Evolutionary conservation across 2,888 invertebrate species (phyloP).

Genomic region (Smittia aterrima): DNA sequence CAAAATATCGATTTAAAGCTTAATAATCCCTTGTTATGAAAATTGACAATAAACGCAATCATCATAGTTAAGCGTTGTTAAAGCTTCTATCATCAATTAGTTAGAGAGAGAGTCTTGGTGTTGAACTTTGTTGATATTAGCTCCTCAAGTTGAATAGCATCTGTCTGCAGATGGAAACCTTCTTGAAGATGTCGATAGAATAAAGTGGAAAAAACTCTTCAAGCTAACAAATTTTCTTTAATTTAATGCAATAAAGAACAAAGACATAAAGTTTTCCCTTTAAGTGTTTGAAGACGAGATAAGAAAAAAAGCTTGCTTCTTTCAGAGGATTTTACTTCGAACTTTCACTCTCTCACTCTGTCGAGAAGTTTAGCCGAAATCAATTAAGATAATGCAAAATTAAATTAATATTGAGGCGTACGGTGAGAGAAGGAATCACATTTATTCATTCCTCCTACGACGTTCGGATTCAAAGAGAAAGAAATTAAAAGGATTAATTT

Average conservation of each 20-base stretch:
- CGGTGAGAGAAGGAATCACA: slow-evolving; percentile 18
- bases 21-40: too few species aligned
- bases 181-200: too few species aligned
- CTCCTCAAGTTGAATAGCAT: too few species aligned
- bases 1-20: too few species aligned
- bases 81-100: too few species aligned
- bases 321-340: neutral
- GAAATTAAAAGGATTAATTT: slow-evolving; percentile 38
- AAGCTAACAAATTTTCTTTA: too few species aligned
- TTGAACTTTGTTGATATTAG: too few species aligned
- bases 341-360: neutral
- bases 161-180: too few species aligned
- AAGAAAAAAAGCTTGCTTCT: neutral
- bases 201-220: neutral
- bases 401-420: slow-evolving; percentile 36
- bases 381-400: slow-evolving; percentile 41
- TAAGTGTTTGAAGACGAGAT: neutral
- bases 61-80: too few species aligned
- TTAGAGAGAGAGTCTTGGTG: too few species aligned
- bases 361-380: slow-evolving; percentile 18
- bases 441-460: neutral
- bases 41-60: slow-evolving; percentile 32
- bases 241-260: too few species aligned
- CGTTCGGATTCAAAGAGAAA: neutral
- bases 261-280: too few species aligned